Evolutionary conservation across 1,140 invertebrate species (phyloP), one percentile per base, ranked within the genome.

Genomic region (Leptinotarsa texana): DNA sequence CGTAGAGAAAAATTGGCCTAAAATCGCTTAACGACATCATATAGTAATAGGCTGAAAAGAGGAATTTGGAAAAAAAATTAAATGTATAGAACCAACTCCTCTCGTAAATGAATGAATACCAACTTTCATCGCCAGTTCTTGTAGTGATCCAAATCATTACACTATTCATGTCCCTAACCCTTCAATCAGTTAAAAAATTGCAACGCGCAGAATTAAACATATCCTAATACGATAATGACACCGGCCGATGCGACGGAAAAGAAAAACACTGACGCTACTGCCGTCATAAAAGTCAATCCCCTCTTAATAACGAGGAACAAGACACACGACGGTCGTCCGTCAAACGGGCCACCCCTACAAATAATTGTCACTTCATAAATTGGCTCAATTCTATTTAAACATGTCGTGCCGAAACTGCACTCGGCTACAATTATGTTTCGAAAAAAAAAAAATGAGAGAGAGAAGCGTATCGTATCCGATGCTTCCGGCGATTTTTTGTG

Each of bases 281-380:
- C 51, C 70, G 57, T 71, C 71, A 67, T 33, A 73, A 76, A 76
- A 76, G 63, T 73, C 48, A 65, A 24, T 72, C 51, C 70, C 70
- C 22, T 68, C 18, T 72, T n/a, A 42, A 72, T 57, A 57, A 57
- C 51, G 17, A 57, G 51, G 65, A 75, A 75, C 74, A 72, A 73
- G 75, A 74, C 75, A 72, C 57, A 66, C 49, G 75, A 69, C 78
- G 74, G 24, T 69, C 67, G 72, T 61, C 69, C 68, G 65, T 78
- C 63, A 22, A 22, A 22, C 51, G 51, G 51, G 51, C 51, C 51
- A 57, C 63, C 63, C 63, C 63, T 65, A 15, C 63, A 79, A 81
- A 81, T 81, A 80, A 81, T 81, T 81, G 80, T 81, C 80, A 80
- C 79, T 81, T 79, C 79, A 77, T 77, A 80, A 81, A 81, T 81